Evolutionary conservation across 2,888 invertebrate species (phyloP), one percentile per base, ranked within the genome.

Genomic region (Drosophila mettleri): DNA sequence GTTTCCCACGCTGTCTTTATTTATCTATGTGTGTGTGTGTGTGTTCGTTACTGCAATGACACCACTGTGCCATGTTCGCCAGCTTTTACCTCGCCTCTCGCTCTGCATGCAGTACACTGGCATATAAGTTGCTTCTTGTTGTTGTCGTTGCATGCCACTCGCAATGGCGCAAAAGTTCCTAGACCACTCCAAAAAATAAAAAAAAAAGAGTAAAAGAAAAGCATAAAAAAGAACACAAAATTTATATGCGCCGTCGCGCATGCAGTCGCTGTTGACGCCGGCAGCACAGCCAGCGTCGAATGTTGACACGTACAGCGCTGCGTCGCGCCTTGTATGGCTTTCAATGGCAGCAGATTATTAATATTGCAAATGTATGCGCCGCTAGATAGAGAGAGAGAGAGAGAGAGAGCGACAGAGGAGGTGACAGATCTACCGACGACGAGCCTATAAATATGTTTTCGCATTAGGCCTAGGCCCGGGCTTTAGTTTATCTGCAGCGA

Each of bases 271-370:
- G 70, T 9, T 34, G 68, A 24, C 66, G 52, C 46, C 12, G 61
- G 52, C 82, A 60, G 59, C 65, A 69, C 74, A 59, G 79, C 55
- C 54, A 52, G 69, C 83, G 83, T 84, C 83, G 83, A 87, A 82
- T 84, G 83, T 84, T 84, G 83, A 84, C 83, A 87, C 88, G 83
- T 87, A 86, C 71, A 60, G 46, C 76, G 69, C 65, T 39, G 29
- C 68, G 78, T 85, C 86, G 87, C 83, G 87, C 83, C 87, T 87
- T 87, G 86, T 87, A 83, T 85, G 87, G 83, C 87, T 85, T 83
- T 83, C 83, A 87, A 85, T 83, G 87, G 87, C 83, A 85, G 86
- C 83, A 87, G 87, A 84, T 84, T 84, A 84, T 87, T 84, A 87
- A 84, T 87, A 87, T 85, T 85, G 83, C 86, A 78, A 78, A 68